A percentile compares a stretch with the other conserved stretches of the same genome.
Evolutionary conservation across 2,797 vertebrate genomes (phyloP).

Genomic region (Oreochromis grahami): DNA sequence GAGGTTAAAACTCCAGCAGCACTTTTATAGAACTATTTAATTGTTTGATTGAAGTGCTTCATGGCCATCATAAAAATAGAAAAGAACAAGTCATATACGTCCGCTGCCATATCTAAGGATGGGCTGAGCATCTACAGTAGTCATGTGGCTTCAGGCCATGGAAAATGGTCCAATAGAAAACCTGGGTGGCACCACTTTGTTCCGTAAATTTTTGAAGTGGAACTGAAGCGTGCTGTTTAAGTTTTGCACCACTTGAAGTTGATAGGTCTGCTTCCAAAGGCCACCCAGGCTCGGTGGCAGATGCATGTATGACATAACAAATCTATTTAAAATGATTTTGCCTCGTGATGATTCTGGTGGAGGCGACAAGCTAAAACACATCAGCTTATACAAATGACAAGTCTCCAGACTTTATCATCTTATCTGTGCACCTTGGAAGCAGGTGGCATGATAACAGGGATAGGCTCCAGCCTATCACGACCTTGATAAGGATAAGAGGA

Average conservation of each 20-base stretch:
- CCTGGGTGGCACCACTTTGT: rapidly evolving
- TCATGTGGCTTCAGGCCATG: neutral
- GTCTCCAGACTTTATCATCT: neutral
- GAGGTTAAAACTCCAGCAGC: neutral
- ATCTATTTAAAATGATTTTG: neutral
- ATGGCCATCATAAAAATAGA: neutral
- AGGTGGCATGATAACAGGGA: neutral
- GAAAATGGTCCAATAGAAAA: neutral
- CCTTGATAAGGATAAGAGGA: neutral
- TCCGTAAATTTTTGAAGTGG: rapidly evolving
- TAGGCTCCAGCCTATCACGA: neutral
- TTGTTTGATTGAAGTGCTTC: neutral
- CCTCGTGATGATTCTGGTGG: neutral
- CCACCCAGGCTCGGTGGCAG: neutral
- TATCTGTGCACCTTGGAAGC: neutral
- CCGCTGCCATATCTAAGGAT: rapidly evolving
- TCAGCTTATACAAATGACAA: neutral
- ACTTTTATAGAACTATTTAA: rapidly evolving
- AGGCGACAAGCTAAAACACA: rapidly evolving
- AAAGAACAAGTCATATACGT: neutral
- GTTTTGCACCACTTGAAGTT: neutral
- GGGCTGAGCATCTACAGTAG: neutral
- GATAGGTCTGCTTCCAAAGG: neutral
- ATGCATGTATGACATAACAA: rapidly evolving
- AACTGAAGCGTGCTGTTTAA: neutral